Evolutionary conservation across 2,888 invertebrate species (phyloP).

Genomic region (Coronaproctus castanopsis): DNA sequence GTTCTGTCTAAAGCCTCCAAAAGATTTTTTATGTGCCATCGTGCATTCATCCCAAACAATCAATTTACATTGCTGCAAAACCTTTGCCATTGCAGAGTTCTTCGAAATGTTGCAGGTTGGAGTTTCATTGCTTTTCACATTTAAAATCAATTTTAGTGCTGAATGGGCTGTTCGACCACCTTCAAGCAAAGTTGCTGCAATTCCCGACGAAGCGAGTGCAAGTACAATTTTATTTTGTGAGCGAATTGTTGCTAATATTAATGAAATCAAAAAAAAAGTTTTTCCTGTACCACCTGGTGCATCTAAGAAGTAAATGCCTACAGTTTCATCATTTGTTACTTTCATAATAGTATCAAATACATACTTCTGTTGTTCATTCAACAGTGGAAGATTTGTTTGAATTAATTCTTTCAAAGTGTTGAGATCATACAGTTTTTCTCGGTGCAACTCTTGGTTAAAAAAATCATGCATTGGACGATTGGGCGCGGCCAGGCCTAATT

Average conservation of each 20-base stretch:
- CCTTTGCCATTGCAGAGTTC: neutral
- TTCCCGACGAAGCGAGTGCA: neutral
- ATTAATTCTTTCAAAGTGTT: too few relatives aligned
- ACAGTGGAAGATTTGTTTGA: too few relatives aligned
- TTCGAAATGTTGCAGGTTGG: neutral
- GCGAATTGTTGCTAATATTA: neutral
- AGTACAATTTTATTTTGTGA: neutral
- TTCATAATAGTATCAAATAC: too few relatives aligned
- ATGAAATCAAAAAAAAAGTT: neutral
- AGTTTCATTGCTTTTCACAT: neutral
- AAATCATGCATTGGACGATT: too few relatives aligned
- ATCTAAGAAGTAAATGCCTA: too few relatives aligned
- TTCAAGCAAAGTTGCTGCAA: neutral
- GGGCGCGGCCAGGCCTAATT: too few relatives aligned
- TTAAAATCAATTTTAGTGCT: neutral
- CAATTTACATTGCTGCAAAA: neutral
- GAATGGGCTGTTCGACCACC: neutral
- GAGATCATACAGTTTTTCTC: too few relatives aligned
- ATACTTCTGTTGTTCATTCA: too few relatives aligned
- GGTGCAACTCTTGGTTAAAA: too few relatives aligned
- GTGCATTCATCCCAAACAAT: neutral
- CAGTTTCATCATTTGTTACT: too few relatives aligned
- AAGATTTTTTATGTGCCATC: neutral
- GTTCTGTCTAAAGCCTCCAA: too few relatives aligned
- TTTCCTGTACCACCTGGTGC: too few relatives aligned